Evolutionary conservation across 2,888 invertebrate species (phyloP).

Genomic region (Julus scandinavius): DNA sequence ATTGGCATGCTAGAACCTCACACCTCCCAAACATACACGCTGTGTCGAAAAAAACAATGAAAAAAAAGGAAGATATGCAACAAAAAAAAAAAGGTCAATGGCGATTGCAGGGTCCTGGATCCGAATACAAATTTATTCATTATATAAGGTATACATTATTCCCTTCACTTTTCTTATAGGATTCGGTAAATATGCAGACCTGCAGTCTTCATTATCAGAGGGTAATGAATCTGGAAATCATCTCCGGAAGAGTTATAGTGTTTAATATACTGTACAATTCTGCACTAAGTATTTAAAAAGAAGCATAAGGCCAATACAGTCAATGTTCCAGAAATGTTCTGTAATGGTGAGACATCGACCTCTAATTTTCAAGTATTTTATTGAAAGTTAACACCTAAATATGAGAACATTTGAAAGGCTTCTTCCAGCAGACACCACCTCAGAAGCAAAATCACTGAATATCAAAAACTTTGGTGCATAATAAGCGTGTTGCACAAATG

Average conservation of each 20-base stretch:
- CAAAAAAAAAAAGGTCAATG: conserved; percentile 45
- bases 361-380: background rate
- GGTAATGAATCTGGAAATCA: conserved; percentile 27
- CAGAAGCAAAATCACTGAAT: background rate
- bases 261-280: background rate
- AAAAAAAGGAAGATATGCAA: background rate
- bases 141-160: conserved; percentile 7
- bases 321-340: conserved; percentile 9
- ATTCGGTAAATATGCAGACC: conserved; percentile 45
- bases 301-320: background rate
- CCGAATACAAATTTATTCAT: conserved; percentile 33
- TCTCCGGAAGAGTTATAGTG: conserved; percentile 38
- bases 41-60: conserved; percentile 3
- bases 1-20: conserved; percentile 46
- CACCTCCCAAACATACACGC: background rate
- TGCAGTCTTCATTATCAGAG: conserved; percentile 40
- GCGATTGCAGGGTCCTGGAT: conserved; percentile 45
- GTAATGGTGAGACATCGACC: background rate
- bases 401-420: background rate
- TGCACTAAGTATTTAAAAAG: background rate
- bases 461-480: background rate
- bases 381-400: background rate
- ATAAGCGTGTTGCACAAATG: background rate
- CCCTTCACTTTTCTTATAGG: conserved; percentile 44
- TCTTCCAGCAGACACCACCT: background rate